A percentile compares a stretch with the other conserved stretches of the same genome.
Conservation (phyloP, 2,888 invertebrate genomes). For the Phaonia tiefii region DNA sequence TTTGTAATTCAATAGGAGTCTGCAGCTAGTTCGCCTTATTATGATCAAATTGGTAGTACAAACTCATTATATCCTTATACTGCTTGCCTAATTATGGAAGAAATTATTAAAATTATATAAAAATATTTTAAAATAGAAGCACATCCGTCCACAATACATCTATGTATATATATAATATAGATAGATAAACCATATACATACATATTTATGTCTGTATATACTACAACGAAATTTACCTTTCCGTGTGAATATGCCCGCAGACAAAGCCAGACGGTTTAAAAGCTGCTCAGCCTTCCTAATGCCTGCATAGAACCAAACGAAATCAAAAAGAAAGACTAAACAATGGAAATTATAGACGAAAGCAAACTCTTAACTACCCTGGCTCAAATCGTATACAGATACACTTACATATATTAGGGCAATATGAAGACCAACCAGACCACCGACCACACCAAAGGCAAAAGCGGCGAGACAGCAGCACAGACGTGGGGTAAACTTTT, state of each 20-base stretch:
- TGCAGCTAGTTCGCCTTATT: no score
- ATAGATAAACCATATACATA: background rate
- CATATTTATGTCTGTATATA: background rate
- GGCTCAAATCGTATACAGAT: slow-evolving; percentile 19
- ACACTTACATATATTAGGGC: slow-evolving; percentile 33
- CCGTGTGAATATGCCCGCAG: slow-evolving; percentile 43
- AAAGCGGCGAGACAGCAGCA: slow-evolving; percentile 41
- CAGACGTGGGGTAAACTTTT: slow-evolving; percentile 52
- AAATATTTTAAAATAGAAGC: no score
- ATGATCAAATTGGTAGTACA: no score
- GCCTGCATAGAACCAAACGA: slow-evolving; percentile 16
- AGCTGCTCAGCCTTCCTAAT: slow-evolving; percentile 43
- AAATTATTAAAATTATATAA: no score
- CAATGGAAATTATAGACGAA: slow-evolving; percentile 41
- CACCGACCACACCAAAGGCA: slow-evolving; percentile 19
- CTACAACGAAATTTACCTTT: slow-evolving; percentile 53
- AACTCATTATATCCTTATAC: no score
- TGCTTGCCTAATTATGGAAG: no score
- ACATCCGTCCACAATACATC: no score
- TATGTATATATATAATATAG: no score
- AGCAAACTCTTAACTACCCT: slow-evolving; percentile 34
- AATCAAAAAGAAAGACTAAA: slow-evolving; percentile 26
- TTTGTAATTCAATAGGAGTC: no score
- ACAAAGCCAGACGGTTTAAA: slow-evolving; percentile 54
- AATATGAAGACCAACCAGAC: slow-evolving; percentile 34